Evolutionary conservation across 2,113 vertebrate genomes (phyloP), one percentile per base, ranked within the genome.

Genomic region (Hippopotamus amphibius): DNA sequence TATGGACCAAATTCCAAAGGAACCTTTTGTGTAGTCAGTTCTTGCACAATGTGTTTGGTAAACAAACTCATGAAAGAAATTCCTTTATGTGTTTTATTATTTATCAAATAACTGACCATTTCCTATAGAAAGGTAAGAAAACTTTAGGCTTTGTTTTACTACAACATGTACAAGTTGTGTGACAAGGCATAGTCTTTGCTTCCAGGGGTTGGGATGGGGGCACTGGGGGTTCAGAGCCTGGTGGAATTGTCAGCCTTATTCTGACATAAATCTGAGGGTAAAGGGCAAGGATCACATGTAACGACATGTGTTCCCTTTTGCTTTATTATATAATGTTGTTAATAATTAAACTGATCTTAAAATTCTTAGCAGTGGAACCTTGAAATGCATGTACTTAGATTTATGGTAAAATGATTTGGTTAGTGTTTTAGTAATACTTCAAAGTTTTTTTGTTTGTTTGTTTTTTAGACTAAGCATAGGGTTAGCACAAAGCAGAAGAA

Each of bases 1-100:
- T 97, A 89, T 97, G 98, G 98, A 99, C 98, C 98, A 99, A 98
- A 98, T 98, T 98, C 97, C 95, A 91, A 96, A 97, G 92, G 74
- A 85, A 53, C 5, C 74, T 83, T 97, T 90, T 96, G 95, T 92
- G 59, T 96, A 96, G 79, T 95, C 14, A 80, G 84, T 95, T 95
- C 96, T 97, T 97, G 43, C 16, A 69, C 95, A 96, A 28, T 43
- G 0, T 93, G 82, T 98, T 98, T 92, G 98, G 30, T 93, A 97
- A 98, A 93, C 84, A 90, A 97, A 94, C 17, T 85, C 96, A 95
- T 83, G 48, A 96, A 97, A 55, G 94, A 61, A 96, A 48, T 80
- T 83, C 15, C 61, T 93, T 93, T 95, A 95, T 72, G 43, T 97
- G 22, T 96, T 98, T 84, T 95, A 95, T 69, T 96, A 97, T 48